Percentiles rank a stretch among this genome's conserved stretches.
Evolutionary conservation across 1,140 invertebrate genomes (phyloP).

Genomic region (Coenobita brevimanus): DNA sequence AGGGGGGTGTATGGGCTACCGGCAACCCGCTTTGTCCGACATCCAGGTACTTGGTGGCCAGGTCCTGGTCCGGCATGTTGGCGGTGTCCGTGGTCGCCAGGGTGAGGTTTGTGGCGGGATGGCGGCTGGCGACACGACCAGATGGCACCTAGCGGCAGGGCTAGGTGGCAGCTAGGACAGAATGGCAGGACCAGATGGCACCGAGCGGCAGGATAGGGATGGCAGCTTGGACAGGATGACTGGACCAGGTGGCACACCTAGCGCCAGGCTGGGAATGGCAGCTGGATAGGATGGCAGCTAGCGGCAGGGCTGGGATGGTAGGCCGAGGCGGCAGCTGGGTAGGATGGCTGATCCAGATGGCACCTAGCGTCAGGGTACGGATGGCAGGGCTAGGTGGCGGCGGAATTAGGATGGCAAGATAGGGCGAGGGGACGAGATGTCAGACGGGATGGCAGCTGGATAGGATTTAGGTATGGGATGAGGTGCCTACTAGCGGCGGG

Average conservation of each 20-base stretch:
- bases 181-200: background rate
- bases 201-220: background rate
- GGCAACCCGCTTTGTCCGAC: conserved; percentile 60
- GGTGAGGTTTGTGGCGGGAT: conserved; percentile 26
- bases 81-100: conserved; percentile 68
- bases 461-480: no score
- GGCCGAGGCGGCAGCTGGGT: no score
- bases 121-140: conserved; percentile 7
- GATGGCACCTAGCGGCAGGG: background rate
- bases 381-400: no score
- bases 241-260: no score
- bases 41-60: conserved; percentile 69
- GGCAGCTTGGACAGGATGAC: background rate
- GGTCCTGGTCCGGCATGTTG: conserved; percentile 66
- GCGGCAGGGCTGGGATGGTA: no score
- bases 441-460: no score
- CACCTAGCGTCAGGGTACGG: no score
- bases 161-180: background rate
- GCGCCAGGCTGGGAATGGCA: background rate
- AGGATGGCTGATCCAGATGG: no score
- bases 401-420: no score
- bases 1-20: conserved; percentile 68
- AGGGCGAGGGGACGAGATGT: no score
- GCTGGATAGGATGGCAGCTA: no score
- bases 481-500: no score